These are phyloP conservation scores for Cavia aperea DNA, from an alignment of 2,113 vertebrate species.

Conservation along the genomic window DNA sequence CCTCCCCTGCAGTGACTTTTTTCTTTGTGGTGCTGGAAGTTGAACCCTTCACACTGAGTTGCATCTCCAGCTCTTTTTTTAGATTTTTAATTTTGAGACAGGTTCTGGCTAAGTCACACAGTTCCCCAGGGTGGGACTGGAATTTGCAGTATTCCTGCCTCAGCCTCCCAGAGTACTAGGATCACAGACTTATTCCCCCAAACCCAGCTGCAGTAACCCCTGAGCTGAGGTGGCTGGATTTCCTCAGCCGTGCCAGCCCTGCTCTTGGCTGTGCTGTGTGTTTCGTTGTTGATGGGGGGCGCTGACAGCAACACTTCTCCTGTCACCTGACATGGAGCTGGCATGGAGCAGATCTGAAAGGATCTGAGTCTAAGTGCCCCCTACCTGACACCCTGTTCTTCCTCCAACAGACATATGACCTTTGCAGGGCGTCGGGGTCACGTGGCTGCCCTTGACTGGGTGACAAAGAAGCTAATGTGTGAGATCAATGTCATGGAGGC, in stretches of 20 bases:
- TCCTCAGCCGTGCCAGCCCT: background rate
- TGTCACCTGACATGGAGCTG: background rate
- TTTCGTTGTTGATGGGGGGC: background rate
- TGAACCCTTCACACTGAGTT: background rate
- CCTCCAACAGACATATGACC: constrained; percentile 81
- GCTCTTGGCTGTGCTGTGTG: background rate
- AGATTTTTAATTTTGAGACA: background rate
- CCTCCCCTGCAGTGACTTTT: background rate
- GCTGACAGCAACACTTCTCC: background rate
- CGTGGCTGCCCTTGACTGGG: constrained; percentile 87
- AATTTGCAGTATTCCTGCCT: background rate
- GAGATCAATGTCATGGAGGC: constrained; percentile 93
- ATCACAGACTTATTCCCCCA: background rate
- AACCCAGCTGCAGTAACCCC: background rate
- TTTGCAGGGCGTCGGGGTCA: constrained; percentile 87
- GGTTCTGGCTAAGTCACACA: background rate
- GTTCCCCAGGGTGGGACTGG: background rate
- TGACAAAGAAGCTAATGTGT: constrained; percentile 83
- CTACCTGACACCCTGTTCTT: background rate
- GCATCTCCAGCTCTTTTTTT: background rate
- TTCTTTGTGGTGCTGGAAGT: background rate
- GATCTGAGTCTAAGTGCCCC: background rate
- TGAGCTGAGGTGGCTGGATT: background rate
- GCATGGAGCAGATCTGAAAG: accelerated
- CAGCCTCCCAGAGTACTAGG: background rate